These are phyloP conservation scores for Tapirus terrestris DNA, from an alignment of 2,113 vertebrate genomes.

Conservation along the genomic window DNA sequence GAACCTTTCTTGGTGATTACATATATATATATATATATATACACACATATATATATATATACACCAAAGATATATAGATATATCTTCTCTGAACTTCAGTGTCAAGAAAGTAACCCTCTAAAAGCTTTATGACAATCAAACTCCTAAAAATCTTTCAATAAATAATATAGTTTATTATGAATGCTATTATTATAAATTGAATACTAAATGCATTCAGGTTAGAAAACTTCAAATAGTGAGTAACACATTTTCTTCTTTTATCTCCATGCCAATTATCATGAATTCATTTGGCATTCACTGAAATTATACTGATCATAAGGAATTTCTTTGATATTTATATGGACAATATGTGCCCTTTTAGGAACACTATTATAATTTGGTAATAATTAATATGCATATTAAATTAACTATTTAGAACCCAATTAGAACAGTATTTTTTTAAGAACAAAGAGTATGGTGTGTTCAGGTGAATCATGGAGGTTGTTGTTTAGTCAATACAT, in stretches of 20 bases:
- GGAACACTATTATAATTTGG: slow-evolving; percentile 70
- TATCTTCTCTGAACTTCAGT: background rate
- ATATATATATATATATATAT: too few species aligned
- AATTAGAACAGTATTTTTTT: slow-evolving; percentile 63
- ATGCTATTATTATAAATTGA: slow-evolving; percentile 56
- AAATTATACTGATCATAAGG: slow-evolving; percentile 72
- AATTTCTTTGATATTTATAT: slow-evolving; percentile 74
- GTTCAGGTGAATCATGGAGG: slow-evolving; percentile 15
- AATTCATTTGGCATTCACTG: slow-evolving; percentile 77
- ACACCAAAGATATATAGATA: too few species aligned
- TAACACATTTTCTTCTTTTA: slow-evolving; percentile 67
- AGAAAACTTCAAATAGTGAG: slow-evolving; percentile 50
- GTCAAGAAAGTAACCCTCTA: background rate
- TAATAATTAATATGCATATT: slow-evolving; percentile 74
- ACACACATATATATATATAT: too few species aligned
- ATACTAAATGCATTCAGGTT: slow-evolving; percentile 17
- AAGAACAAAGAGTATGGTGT: background rate
- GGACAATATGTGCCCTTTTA: slow-evolving; percentile 62
- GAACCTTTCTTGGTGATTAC: background rate
- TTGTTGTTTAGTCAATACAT: slow-evolving; percentile 6
- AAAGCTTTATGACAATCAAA: background rate
- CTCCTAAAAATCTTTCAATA: background rate
- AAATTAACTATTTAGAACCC: slow-evolving; percentile 69
- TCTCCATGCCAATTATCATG: slow-evolving; percentile 56
- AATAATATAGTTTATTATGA: slow-evolving; percentile 35